These are phyloP conservation scores for Thalassaphorura encarpata DNA, from an alignment of 1,140 invertebrate genomes.

Conservation along the genomic window DNA sequence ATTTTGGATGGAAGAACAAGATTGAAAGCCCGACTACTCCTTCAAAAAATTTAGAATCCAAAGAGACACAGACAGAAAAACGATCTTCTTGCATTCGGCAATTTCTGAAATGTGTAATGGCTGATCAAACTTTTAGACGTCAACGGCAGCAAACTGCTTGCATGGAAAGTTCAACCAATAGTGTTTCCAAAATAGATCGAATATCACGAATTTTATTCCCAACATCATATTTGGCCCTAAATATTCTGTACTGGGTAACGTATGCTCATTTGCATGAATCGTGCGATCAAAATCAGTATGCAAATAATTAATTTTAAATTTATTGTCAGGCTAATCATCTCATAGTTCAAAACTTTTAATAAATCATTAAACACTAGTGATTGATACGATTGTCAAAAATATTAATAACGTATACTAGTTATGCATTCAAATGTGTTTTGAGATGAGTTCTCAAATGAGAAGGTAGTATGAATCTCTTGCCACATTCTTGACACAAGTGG, in stretches of 20 bases:
- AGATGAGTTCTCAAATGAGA: no score
- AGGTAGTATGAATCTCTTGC: no score
- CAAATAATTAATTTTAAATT: no score
- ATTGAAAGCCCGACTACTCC: conserved; percentile 15
- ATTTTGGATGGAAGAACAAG: no score
- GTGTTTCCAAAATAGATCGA: conserved; percentile 76
- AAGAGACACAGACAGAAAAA: conserved; percentile 60
- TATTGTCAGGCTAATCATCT: no score
- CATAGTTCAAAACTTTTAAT: no score
- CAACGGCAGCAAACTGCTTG: conserved; percentile 40
- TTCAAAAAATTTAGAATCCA: conserved; percentile 16
- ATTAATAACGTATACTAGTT: neutral
- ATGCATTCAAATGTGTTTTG: no score
- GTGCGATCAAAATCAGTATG: conserved; percentile 17
- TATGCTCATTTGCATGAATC: conserved; percentile 12
- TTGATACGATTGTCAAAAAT: neutral
- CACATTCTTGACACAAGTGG: no score
- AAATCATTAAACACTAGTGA: neutral
- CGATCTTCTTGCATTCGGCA: conserved; percentile 62
- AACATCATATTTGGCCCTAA: conserved; percentile 43
- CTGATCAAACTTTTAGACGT: conserved; percentile 62
- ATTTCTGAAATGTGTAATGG: conserved; percentile 65
- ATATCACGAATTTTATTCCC: conserved; percentile 77
- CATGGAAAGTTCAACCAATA: conserved; percentile 53
- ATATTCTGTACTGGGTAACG: conserved; percentile 13